Conservation (phyloP, 1,140 invertebrate species). For the Protaetia brevitarsis region DNA sequence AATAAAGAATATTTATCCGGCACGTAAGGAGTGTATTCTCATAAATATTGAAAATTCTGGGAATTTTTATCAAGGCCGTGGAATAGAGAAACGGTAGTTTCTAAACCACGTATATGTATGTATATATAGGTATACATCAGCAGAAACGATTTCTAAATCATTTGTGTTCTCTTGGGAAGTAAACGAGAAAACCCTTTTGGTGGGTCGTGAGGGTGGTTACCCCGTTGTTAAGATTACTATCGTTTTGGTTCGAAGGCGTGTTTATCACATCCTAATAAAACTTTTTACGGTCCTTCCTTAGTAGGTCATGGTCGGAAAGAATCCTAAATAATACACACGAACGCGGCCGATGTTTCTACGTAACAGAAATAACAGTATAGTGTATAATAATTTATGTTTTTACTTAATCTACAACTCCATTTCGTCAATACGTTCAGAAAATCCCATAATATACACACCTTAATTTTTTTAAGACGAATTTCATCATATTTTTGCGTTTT, state of each 20-base stretch:
- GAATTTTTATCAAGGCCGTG: background rate
- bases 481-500: slow-evolving; percentile 1
- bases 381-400: too few relatives aligned
- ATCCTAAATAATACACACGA: slow-evolving; percentile 2
- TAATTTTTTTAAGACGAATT: slow-evolving; percentile 3
- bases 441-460: background rate
- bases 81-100: background rate
- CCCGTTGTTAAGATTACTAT: slow-evolving; percentile 6
- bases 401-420: too few relatives aligned
- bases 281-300: background rate
- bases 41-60: slow-evolving; percentile 4
- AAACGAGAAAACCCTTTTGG: background rate
- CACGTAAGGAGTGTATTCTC: background rate
- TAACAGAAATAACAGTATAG: too few relatives aligned
- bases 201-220: slow-evolving; percentile 4
- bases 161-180: background rate
- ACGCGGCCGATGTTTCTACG: background rate
- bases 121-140: too few relatives aligned
- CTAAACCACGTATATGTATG: too few relatives aligned
- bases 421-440: background rate
- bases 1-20: background rate
- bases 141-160: too few relatives aligned
- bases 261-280: background rate
- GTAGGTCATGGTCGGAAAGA: slow-evolving; percentile 3
- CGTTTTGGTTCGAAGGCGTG: background rate